Percentiles rank a stretch among this genome's conserved stretches.
Evolutionary conservation across 2,113 vertebrate species (phyloP).

Genomic region (Daubentonia madagascariensis): DNA sequence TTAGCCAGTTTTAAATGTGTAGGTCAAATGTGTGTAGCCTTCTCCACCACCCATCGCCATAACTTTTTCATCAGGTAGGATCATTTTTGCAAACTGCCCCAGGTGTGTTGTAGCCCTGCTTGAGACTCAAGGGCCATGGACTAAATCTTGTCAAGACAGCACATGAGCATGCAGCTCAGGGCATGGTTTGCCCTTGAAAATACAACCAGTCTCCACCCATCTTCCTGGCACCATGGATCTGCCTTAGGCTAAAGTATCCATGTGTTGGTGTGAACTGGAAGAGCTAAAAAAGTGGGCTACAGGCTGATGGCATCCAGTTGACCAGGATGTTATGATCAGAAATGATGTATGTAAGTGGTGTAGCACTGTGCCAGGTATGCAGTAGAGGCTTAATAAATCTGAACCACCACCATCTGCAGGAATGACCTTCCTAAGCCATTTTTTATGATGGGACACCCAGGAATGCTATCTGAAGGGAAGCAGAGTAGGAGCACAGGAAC

Average conservation of each 20-base stretch:
- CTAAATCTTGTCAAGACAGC: not conserved
- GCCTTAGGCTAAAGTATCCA: not conserved
- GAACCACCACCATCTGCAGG: not conserved
- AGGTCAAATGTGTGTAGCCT: too few relatives aligned
- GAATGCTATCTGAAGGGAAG: not conserved
- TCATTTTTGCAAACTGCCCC: not conserved
- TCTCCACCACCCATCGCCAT: too few relatives aligned
- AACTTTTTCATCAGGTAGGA: not conserved
- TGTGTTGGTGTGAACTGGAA: not conserved
- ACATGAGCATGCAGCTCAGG: too few relatives aligned
- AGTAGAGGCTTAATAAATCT: not conserved
- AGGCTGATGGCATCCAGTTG: too few relatives aligned
- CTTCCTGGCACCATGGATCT: not conserved
- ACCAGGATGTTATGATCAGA: not conserved
- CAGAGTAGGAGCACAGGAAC: fast-evolving
- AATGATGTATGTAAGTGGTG: fast-evolving
- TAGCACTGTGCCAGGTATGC: not conserved
- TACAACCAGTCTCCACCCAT: not conserved
- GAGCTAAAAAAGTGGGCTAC: not conserved
- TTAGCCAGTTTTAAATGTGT: not conserved
- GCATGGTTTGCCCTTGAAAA: not conserved
- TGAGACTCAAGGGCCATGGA: too few relatives aligned
- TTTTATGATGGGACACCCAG: fast-evolving
- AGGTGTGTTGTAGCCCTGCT: not conserved
- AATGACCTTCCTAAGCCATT: fast-evolving